These are phyloP conservation scores for Sanderia malayensis DNA, from an alignment of 30 jellyfish, hydroid and myxozoan species.

Conservation along the genomic window DNA sequence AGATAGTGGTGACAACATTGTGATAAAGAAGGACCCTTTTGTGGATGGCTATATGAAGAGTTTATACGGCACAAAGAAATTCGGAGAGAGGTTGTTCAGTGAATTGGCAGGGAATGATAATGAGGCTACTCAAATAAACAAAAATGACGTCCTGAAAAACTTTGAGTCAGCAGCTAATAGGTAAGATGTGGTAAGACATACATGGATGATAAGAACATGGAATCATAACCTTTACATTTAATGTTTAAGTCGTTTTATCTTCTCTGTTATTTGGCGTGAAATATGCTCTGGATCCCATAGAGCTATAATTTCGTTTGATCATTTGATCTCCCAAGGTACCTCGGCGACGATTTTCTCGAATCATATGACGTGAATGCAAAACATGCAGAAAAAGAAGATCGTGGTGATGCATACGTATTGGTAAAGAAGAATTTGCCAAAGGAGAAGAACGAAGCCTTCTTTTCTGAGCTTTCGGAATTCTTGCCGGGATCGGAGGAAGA, in stretches of 20 bases:
- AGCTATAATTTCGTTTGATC: too few relatives aligned
- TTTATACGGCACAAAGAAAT: constrained; percentile 38
- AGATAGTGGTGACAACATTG: not conserved
- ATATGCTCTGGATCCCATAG: too few relatives aligned
- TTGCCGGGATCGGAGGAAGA: constrained; percentile 19
- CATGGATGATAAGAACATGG: too few relatives aligned
- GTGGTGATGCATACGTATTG: constrained; percentile 58
- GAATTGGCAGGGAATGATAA: constrained; percentile 22
- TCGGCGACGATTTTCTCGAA: constrained; percentile 41
- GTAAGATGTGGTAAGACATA: too few relatives aligned
- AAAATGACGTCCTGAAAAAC: constrained; percentile 29
- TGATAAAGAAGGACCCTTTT: constrained; percentile 11
- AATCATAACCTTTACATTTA: too few relatives aligned
- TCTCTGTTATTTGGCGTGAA: too few relatives aligned
- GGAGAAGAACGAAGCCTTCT: constrained; percentile 20
- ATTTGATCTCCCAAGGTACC: constrained; percentile 28
- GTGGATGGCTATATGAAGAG: constrained; percentile 27
- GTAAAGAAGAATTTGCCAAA: constrained; percentile 30
- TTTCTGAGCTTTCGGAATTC: too few relatives aligned
- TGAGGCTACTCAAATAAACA: constrained; percentile 7
- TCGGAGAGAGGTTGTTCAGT: constrained; percentile 13
- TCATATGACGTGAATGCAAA: constrained; percentile 36
- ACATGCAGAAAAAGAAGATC: constrained; percentile 48
- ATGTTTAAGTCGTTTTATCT: too few relatives aligned
- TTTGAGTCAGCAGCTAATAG: constrained; percentile 13